Conservation (phyloP, 1,140 invertebrate species). For the Oedothorax gibbosus region DNA sequence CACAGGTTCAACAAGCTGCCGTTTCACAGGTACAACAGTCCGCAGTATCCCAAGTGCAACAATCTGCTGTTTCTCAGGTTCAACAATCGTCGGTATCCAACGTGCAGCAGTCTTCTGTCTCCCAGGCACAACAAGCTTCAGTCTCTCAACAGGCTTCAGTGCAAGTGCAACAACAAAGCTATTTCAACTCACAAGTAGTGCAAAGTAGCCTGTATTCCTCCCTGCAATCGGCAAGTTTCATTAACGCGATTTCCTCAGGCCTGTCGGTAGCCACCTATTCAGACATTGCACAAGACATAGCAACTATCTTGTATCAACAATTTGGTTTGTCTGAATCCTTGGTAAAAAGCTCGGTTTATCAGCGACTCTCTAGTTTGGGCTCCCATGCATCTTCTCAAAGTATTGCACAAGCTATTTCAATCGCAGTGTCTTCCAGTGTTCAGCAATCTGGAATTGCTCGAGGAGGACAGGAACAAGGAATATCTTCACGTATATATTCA, state of each 20-base stretch:
- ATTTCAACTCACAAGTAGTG: conserved; percentile 1
- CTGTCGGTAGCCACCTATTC: background rate
- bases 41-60: background rate
- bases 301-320: background rate
- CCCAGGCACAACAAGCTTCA: background rate
- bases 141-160: background rate
- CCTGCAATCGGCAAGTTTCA: background rate
- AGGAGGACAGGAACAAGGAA: background rate
- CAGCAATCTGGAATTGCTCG: background rate
- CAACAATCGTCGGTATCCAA: background rate
- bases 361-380: background rate
- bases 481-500: background rate
- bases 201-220: background rate
- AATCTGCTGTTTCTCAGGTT: background rate
- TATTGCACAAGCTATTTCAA: background rate
- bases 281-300: background rate
- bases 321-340: background rate
- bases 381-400: background rate
- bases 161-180: background rate
- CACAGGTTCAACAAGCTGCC: no score
- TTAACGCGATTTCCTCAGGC: background rate
- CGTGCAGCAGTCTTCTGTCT: background rate
- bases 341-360: background rate
- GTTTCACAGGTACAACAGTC: no score
- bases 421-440: background rate